Conservation (phyloP, 1,140 invertebrate species). For the Danaus plexippus region DNA sequence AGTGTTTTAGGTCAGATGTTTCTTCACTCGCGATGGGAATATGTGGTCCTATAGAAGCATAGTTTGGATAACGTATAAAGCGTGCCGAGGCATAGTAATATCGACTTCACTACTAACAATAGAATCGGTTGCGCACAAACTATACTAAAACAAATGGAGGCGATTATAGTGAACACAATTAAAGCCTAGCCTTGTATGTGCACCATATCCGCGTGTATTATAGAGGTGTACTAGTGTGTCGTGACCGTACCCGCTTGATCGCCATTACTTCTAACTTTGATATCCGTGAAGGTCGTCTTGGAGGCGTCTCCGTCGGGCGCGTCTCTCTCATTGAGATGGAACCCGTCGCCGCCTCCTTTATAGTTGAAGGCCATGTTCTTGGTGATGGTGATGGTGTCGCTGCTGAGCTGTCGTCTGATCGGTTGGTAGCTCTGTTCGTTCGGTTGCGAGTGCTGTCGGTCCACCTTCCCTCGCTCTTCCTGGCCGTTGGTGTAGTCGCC, state of each 20-base stretch:
- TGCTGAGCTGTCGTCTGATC: slow-evolving; percentile 72
- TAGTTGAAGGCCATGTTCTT: slow-evolving; percentile 73
- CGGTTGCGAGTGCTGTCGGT: slow-evolving; percentile 38
- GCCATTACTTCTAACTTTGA: slow-evolving; percentile 73
- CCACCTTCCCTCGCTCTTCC: slow-evolving; percentile 33
- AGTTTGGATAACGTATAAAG: no score
- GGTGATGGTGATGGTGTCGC: slow-evolving; percentile 70
- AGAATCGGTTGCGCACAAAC: no score
- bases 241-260: slow-evolving; percentile 57
- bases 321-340: slow-evolving; percentile 69
- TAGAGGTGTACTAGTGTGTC: no score
- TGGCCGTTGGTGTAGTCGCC: slow-evolving; percentile 68
- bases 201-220: no score
- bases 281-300: slow-evolving; percentile 81
- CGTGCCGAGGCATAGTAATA: no score
- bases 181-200: no score
- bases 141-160: no score
- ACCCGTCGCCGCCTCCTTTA: slow-evolving; percentile 54
- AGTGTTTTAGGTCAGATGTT: no score
- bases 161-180: no score
- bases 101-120: no score
- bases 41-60: slow-evolving; percentile 28
- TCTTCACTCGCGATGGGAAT: no score
- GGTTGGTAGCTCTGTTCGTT: slow-evolving; percentile 48
- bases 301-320: slow-evolving; percentile 67